phyloP scores from a whole-genome alignment of 1,140 invertebrate genomes.

The Hypsibius dujardini region DNA sequence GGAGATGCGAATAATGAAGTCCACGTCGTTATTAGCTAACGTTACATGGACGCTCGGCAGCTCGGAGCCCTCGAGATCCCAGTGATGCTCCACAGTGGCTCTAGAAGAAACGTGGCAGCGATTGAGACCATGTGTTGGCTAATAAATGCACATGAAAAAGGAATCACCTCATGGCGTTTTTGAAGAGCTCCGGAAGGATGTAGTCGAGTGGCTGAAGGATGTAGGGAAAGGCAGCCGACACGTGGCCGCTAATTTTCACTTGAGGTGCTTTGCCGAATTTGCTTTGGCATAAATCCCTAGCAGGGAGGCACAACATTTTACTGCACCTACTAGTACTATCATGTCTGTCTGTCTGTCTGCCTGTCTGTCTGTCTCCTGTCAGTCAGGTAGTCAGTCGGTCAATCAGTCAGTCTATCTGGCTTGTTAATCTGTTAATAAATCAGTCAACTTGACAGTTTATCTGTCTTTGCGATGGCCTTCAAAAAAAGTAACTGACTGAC shows the following conservation, averaged over 20 bases:
- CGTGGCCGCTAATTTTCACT: constrained; percentile 39
- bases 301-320: background rate
- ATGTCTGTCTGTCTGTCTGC: too few relatives aligned
- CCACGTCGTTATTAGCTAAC: constrained; percentile 42
- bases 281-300: constrained; percentile 35
- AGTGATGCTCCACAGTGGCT: constrained; percentile 40
- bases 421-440: too few relatives aligned
- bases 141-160: constrained; percentile 17
- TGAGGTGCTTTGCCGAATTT: constrained; percentile 41
- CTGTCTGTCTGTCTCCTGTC: too few relatives aligned
- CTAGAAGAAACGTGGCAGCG: constrained; percentile 27
- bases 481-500: background rate
- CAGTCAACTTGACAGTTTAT: too few relatives aligned
- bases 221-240: constrained; percentile 20
- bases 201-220: constrained; percentile 40
- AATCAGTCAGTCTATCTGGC: too few relatives aligned
- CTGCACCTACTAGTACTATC: too few relatives aligned
- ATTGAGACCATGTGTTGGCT: constrained; percentile 11
- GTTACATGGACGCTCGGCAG: constrained; percentile 42
- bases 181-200: constrained; percentile 44
- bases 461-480: too few relatives aligned
- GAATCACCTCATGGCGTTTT: constrained; percentile 40
- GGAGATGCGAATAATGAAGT: constrained; percentile 43
- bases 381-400: too few relatives aligned
- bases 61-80: constrained; percentile 30